Base-by-base conservation (phyloP, 1,140 invertebrate species). In the Heliconius congener region DNA sequence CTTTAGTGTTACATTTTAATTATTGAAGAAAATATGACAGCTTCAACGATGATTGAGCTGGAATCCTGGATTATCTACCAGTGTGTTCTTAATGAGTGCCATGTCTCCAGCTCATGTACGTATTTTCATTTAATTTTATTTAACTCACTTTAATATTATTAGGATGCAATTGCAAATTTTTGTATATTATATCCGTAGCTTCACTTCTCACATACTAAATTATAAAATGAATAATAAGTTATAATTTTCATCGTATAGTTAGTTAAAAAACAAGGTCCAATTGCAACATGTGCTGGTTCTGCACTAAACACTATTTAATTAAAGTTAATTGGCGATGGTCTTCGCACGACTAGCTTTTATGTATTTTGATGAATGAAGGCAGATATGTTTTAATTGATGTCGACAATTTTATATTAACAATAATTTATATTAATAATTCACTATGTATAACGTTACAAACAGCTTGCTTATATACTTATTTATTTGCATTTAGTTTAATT, bases 61-160 rank as follows among this genome's bases (percentile, higher is more conserved):
- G 95, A 96, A 85, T 95, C 95, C 85, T 96, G 95, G 95, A 91
- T 96, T 81, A 96, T 96, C 86, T 96, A 96, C 87, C 95, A 96
- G 83, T 96, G 95, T 91, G 95, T 96, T 76, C 92, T 95, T 76
- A 95, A 95, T 80, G 95, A 96, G 89, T 96, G 95, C 88, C 95
- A 95, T 90, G 92, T 95, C 23, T 92, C 91, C 87, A 95, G 94
- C 77, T 95, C 95, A 83, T 96, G 95, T 96, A 93, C 94, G 95
- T 96, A 94, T 79, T 78, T 75, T 16, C 73, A 73, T 50, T 71
- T 75, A 27, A 60, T 79, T 60, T 27, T 72, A 72, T 1, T 72
- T 72, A 71, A 39, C 19, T 39, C 37, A 2, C 5, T 52, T 52
- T 52, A 52, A 8, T 19, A 52, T 19, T 18, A 52, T 52, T 52